Base-by-base conservation (phyloP, 1,140 invertebrate genomes). In the Drosophila leontia region DNA sequence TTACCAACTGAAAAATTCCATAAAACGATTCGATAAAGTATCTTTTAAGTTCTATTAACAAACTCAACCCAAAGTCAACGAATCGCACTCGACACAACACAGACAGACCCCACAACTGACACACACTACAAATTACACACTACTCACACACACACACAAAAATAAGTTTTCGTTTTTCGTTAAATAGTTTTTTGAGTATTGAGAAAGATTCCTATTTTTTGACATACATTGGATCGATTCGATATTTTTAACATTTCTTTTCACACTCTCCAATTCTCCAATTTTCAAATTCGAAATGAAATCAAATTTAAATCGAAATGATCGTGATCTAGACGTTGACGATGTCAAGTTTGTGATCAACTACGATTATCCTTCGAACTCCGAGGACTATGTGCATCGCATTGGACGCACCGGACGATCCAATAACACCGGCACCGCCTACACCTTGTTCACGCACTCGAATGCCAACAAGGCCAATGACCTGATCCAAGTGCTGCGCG, bases 271-370 rank as follows among this genome's bases (percentile, higher is more conserved):
- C 48, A 51, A 51, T 51, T 90, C 80, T 90, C 78, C 87, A 86
- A 91, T 90, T 91, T 91, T 78, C 88, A 87, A 87, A 82, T 60
- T 75, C 67, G 55, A 51, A 74, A 72, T 79, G 42, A 78, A 79
- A 86, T 71, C 50, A 47, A 76, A 78, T 60, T 45, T 74, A 63
- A 74, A 56, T 65, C 26, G 13, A 78, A 80, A 71, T 62, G 39
- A 65, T 56, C 53, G 53, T 39, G 53, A 83, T 88, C 72, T 51
- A 99, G 99, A 99, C 96, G 99, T 99, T 92, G 98, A 99, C 94
- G 99, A 99, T 94, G 98, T 99, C 63, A 99, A 99, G 94, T 99
- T 99, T 95, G 99, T 99, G 44, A 99, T 99, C 92, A 99, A 99
- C 95, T 99, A 97, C 95, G 99, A 99, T 94, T 99, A 99, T 94